Conservation (phyloP, 2,888 invertebrate species). For the Rhagophthalmus giganteus region DNA sequence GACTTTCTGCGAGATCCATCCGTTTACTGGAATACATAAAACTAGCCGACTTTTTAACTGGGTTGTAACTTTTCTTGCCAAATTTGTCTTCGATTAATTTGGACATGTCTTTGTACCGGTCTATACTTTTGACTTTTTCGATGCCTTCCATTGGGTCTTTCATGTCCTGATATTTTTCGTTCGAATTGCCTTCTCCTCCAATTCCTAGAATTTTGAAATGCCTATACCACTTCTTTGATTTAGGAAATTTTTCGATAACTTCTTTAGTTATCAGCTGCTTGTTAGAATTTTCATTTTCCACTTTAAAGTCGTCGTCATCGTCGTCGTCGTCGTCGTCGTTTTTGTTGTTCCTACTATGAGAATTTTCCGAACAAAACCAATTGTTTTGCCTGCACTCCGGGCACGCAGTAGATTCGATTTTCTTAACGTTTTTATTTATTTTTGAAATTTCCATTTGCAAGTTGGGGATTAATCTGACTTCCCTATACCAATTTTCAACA, state of each 20-base stretch:
- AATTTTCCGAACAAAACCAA: constrained; percentile 29
- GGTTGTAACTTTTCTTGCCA: constrained; percentile 54
- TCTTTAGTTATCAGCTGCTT: constrained; percentile 48
- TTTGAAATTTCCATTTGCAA: constrained; percentile 30
- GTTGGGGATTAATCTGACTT: constrained; percentile 55
- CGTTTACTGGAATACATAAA: constrained; percentile 51
- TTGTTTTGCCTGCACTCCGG: constrained; percentile 31
- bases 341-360: constrained; percentile 20
- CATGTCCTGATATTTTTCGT: constrained; percentile 50
- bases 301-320: constrained; percentile 12
- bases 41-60: constrained; percentile 52
- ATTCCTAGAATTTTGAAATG: constrained; percentile 61
- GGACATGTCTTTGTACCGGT: constrained; percentile 72
- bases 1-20: constrained; percentile 44
- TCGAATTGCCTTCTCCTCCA: constrained; percentile 51
- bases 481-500: constrained; percentile 67
- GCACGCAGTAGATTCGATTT: constrained; percentile 21
- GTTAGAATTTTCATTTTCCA: constrained; percentile 23
- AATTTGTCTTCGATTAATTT: constrained; percentile 71
- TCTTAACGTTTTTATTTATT: constrained; percentile 5
- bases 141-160: constrained; percentile 64
- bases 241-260: constrained; percentile 55
- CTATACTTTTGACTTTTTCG: constrained; percentile 70
- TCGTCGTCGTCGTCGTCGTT: constrained; percentile 17
- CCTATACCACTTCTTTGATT: constrained; percentile 69